A percentile compares a stretch with the other conserved stretches of the same genome.
Conservation (phyloP, 1,140 invertebrate genomes). For the Drosophila eugracilis region DNA sequence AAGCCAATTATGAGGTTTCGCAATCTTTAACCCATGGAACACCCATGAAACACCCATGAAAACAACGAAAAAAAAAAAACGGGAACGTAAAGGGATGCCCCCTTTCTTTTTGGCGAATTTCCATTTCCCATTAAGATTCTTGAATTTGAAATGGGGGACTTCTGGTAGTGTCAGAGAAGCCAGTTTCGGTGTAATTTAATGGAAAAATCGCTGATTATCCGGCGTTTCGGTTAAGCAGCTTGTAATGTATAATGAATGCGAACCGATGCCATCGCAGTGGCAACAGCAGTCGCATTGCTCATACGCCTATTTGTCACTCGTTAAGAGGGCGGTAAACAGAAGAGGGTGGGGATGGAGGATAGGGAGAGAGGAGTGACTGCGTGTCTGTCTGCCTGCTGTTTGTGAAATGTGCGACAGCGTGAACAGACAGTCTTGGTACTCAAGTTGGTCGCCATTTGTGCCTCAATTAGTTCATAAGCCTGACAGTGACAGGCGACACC, state of each 20-base stretch:
- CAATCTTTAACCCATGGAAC: constrained; percentile 16
- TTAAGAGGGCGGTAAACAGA: neutral
- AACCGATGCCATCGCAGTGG: constrained; percentile 46
- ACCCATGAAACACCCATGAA: neutral
- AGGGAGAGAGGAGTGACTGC: constrained; percentile 14
- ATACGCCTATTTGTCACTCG: constrained; percentile 74
- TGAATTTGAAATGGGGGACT: neutral
- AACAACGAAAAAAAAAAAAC: neutral
- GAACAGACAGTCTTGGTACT: constrained; percentile 15
- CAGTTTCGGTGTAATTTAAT: constrained; percentile 74
- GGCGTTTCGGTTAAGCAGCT: constrained; percentile 25
- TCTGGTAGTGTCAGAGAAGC: constrained; percentile 36
- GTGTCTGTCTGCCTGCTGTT: constrained; percentile 41
- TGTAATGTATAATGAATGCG: constrained; percentile 80
- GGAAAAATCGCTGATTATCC: constrained; percentile 65
- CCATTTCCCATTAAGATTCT: constrained; percentile 46
- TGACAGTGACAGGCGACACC: constrained; percentile 50
- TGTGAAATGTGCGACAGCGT: constrained; percentile 45
- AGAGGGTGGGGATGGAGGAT: neutral
- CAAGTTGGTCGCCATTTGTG: constrained; percentile 38
- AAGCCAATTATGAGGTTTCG: constrained; percentile 37
- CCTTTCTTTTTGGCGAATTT: constrained; percentile 29
- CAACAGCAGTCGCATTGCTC: constrained; percentile 35
- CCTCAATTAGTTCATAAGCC: constrained; percentile 58
- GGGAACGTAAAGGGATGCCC: constrained; percentile 10